phyloP scores from a whole-genome alignment of 2,888 invertebrate species.

The Tetramorium bicarinatum region DNA sequence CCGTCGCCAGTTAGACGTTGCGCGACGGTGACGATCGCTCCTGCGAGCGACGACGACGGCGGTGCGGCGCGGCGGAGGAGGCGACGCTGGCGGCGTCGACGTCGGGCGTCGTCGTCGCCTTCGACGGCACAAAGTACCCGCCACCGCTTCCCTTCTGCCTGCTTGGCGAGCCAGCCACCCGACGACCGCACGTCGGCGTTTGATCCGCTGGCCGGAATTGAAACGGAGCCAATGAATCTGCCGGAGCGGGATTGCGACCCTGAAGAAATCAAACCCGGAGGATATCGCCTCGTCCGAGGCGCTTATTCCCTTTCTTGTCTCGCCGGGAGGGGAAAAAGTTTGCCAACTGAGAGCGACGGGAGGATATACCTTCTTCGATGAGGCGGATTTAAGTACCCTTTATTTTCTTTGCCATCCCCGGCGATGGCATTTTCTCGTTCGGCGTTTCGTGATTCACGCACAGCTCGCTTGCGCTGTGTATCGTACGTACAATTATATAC shows the following conservation, averaged over 20 bases:
- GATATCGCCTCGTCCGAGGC: constrained; percentile 60
- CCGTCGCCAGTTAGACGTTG: constrained; percentile 76
- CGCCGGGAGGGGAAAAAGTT: constrained; percentile 37
- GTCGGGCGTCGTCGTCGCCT: constrained; percentile 71
- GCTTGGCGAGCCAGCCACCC: constrained; percentile 68
- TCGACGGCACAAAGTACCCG: constrained; percentile 72
- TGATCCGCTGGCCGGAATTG: constrained; percentile 83
- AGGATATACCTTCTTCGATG: constrained; percentile 33
- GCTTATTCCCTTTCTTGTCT: constrained; percentile 53
- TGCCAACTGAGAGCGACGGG: constrained; percentile 41
- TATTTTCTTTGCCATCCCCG: constrained; percentile 42
- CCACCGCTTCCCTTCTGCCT: constrained; percentile 65
- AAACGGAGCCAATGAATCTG: constrained; percentile 85
- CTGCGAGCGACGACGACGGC: constrained; percentile 66
- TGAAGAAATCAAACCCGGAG: constrained; percentile 67
- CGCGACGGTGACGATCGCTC: constrained; percentile 72
- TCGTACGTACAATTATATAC: background rate
- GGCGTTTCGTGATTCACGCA: constrained; percentile 13
- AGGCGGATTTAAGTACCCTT: constrained; percentile 53
- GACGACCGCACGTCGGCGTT: constrained; percentile 79
- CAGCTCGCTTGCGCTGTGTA: background rate
- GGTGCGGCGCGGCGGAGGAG: constrained; percentile 60
- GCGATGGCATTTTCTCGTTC: constrained; percentile 13
- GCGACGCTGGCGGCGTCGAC: constrained; percentile 68
- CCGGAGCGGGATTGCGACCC: constrained; percentile 66